Base-by-base conservation (phyloP, 1,140 invertebrate species). In the Zaprionus taronus region DNA sequence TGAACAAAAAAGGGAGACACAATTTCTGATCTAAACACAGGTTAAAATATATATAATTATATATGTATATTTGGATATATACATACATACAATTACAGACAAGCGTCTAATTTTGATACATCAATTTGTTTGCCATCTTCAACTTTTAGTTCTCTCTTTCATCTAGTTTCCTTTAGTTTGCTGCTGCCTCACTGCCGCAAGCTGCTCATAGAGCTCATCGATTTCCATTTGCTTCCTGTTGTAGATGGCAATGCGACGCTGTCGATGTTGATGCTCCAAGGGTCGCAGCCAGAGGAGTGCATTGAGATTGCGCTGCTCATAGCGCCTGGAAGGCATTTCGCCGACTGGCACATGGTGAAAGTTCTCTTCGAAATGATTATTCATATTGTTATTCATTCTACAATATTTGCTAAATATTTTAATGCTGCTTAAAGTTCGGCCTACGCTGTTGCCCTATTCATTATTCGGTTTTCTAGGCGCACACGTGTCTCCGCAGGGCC, bases 1-100 rank as follows among this genome's bases (percentile, higher is more conserved):
- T 38, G 60, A 72, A 80, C 80, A 77, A 77, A 87, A 77, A 77
- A 87, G 62, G 83, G 62, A 55, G 38, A 58, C 49, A 77, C 49
- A 77, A 61, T 26, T 53, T 61, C 55, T 44, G 31, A 12, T 31
- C 15, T 15, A 65, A 12, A 58, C 24, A 53, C 2, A 15, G 12
- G 12, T 34, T 22, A 22, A 22, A 14, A 31, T n/a, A 53, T 5
- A 28, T 15, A 9, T 26, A 28, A 2, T 2, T 47, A 47, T 53
- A 2, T 51, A 44, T 17, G 15, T 17, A 28, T 24, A 49, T 41
- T 20, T 20, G 24, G 24, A 64, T 34, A 53, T 4, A 34, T 22
- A 44, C 28, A 34, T 36, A 58, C 17, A 20, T 31, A 67, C 28
- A 57, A 17, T 5, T 53, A 53, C 20, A n/a, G 24, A 41, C 14